Evolutionary conservation across 2,888 invertebrate species (phyloP), one percentile per base, ranked within the genome.

Genomic region (Heterodera filipjevi): DNA sequence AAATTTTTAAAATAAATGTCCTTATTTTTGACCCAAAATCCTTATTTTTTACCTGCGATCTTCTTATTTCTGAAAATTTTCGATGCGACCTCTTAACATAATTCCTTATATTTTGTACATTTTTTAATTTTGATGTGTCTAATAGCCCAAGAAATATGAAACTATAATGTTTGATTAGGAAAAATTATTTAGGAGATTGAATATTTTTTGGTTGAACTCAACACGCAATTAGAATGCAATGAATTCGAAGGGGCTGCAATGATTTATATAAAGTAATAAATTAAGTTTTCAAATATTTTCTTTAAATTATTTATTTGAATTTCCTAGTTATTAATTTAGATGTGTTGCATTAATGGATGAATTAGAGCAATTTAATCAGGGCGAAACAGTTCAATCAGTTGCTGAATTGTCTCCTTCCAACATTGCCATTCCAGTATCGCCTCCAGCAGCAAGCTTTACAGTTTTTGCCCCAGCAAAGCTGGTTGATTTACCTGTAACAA

Each of bases 231-330:
- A n/a, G 79, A 79, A 64, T 27, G 66, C 22, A 35, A 64, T 27
- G 46, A 77, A 16, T 30, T 77, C n/a, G 79, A 79, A 78, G 82
- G 82, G 27, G 84, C 84, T 8, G 84, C 86, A 32, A 82, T 84
- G 27, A 83, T 83, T 44, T 86, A 86, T 72, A 72, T 87, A 49
- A 86, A 86, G 76, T 86, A 85, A 70, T 77, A 85, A 35, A 79
- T 81, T 59, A 82, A 83, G 64, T 81, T 85, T 30, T 76, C 44
- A 19, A n/a, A n/a, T n/a, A n/a, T n/a, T n/a, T 32, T 32, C 12
- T n/a, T 76, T 14, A 74, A 39, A n/a, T 16, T 27, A 76, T 22
- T 39, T 22, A 16, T 35, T 72, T 19, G 30, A 72, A 76, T 74
- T n/a, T 27, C 35, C 16, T 49, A 14, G 0, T 49, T 19, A 49